These are phyloP conservation scores for Montipora cactus DNA, from an alignment of 64 coral and sea anemone species.

Conservation along the genomic window DNA sequence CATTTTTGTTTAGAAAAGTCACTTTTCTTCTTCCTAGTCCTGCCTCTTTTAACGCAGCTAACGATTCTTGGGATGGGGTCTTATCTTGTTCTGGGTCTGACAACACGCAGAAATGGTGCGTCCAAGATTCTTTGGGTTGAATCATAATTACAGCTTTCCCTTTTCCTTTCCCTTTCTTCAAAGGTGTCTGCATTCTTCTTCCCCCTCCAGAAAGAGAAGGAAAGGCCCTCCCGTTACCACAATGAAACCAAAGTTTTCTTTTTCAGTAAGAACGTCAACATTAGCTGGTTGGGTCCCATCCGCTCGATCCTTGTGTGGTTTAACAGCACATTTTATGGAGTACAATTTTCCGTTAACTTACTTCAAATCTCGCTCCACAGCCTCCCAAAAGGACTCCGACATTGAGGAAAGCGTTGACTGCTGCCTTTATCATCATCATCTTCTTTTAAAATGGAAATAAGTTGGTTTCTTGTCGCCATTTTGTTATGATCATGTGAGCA, in stretches of 20 bases:
- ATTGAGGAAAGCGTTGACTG: neutral
- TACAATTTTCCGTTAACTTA: neutral
- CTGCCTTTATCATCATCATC: too few species aligned
- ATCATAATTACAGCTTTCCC: neutral
- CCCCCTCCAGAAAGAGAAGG: neutral
- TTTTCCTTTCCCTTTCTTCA: neutral
- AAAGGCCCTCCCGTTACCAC: neutral
- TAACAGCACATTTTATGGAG: neutral
- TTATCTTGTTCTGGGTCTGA: neutral
- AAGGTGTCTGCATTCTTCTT: too few species aligned
- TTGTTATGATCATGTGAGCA: too few species aligned
- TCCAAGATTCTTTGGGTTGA: slow-evolving; percentile 21
- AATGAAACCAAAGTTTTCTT: neutral
- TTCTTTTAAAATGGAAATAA: too few species aligned
- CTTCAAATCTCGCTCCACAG: neutral
- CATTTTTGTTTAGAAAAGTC: slow-evolving; percentile 53
- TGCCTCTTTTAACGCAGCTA: slow-evolving; percentile 3
- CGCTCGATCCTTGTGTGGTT: neutral
- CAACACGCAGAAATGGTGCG: slow-evolving; percentile 32
- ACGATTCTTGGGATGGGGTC: neutral
- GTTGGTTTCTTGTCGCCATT: too few species aligned
- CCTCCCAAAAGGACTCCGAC: neutral
- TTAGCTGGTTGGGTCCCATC: neutral
- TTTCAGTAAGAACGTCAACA: neutral
- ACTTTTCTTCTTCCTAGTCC: slow-evolving; percentile 28